Base-by-base conservation (phyloP, 2,797 vertebrate species). In the Phrynocephalus forsythii region DNA sequence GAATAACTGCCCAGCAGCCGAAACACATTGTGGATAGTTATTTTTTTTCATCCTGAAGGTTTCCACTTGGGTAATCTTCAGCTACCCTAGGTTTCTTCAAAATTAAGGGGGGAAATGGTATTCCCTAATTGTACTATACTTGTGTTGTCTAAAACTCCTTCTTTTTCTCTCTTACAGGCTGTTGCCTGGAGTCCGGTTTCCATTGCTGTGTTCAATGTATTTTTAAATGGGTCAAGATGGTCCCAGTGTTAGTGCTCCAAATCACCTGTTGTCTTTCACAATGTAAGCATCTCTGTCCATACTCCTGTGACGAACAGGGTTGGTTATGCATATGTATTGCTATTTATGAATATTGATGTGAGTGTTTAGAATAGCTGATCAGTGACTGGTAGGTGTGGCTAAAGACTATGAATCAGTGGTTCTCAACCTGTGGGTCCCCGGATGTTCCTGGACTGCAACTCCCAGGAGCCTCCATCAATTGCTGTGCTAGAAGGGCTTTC, bases 221-320 rank as follows among this genome's bases (percentile, higher is more conserved):
- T 94, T 93, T 89, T 82, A 88, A 88, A 67, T 84, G 13, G 91
- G 86, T 88, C 56, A 82, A 79, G 10, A 52, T 86, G 76, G 75
- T 56, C 38, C 1, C 20, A 75, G 91, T 90, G 91, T 90, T 85
- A 28, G 56, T 75, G 48, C 38, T 76, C 90, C 88, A 82, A 93
- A 89, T 56, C 79, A 77, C 86, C 81, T 5, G 2, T 94, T 94
- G 79, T 82, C 82, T 92, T 92, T 92, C 84, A 89, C 90, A 94
- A 88, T 78, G 80, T 86, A 89, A 76, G 30, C 24, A 72, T 68
- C 78, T 85, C 91, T 93, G 85, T 93, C 92, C 88, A 84, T 86
- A 38, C 26, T 87, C 92, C 88, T 89, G 38, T 44, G 38, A 44
- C 38, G 4, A 44, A 44, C 38, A 44, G 38, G 38, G 38, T 44